Percentiles rank a stretch among this genome's conserved stretches.
Evolutionary conservation across 1,140 invertebrate species (phyloP).

Genomic region (Stratiolaelaps scimitus): DNA sequence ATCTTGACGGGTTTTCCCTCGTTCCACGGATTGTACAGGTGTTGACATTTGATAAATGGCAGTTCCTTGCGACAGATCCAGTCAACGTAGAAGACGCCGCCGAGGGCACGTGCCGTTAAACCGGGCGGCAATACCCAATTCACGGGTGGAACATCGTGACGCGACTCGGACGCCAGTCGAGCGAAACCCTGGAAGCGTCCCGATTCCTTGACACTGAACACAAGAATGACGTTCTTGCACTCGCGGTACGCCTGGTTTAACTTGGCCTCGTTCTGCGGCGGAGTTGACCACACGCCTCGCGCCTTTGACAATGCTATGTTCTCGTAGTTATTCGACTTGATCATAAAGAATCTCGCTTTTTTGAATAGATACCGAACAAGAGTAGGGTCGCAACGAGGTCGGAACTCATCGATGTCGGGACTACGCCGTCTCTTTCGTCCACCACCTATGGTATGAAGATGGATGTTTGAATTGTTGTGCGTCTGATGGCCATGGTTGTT

Average conservation of each 20-base stretch:
- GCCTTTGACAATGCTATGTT: conserved; percentile 87
- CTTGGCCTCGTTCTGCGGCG: conserved; percentile 90
- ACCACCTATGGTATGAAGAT: no score
- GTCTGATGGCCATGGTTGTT: neutral
- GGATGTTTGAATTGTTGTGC: no score
- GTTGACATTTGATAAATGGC: conserved; percentile 76
- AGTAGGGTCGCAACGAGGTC: conserved; percentile 16
- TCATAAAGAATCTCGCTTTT: conserved; percentile 88
- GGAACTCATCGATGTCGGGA: neutral
- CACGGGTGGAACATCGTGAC: conserved; percentile 71
- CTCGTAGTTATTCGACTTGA: conserved; percentile 94
- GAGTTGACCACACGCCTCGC: conserved; percentile 92
- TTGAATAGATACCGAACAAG: conserved; percentile 77
- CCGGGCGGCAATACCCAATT: conserved; percentile 92
- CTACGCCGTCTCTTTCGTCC: no score
- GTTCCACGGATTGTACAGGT: conserved; percentile 95
- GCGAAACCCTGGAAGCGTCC: conserved; percentile 79
- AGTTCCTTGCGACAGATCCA: conserved; percentile 89
- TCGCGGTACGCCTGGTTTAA: conserved; percentile 84
- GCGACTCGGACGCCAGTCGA: conserved; percentile 67
- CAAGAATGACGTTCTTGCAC: conserved; percentile 79
- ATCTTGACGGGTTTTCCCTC: conserved; percentile 97
- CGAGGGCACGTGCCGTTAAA: conserved; percentile 75
- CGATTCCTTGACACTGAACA: conserved; percentile 96
- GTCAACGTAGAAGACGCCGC: conserved; percentile 87